phyloP scores from a whole-genome alignment of 2,113 vertebrate species.

The Bubalus kerabau region DNA sequence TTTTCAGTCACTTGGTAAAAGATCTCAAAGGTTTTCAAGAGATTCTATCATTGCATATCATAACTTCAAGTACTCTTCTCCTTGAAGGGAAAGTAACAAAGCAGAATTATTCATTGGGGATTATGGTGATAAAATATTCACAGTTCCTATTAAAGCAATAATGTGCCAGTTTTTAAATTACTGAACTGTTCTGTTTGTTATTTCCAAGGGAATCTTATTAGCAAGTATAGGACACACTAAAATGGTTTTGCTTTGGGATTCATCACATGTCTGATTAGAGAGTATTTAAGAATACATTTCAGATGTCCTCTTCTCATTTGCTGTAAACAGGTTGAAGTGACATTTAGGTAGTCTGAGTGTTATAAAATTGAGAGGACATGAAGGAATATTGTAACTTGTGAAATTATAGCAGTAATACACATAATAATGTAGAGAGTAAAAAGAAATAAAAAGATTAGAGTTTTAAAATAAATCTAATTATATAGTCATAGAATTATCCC shows the following conservation, averaged over 20 bases:
- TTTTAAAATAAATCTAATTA: constrained; percentile 22
- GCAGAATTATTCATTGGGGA: constrained; percentile 55
- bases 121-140: constrained; percentile 43
- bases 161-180: constrained; percentile 52
- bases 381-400: constrained; percentile 35
- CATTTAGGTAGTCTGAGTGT: constrained; percentile 37
- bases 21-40: constrained; percentile 32
- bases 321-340: constrained; percentile 53
- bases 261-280: constrained; percentile 51
- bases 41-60: constrained; percentile 19
- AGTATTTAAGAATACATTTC: constrained; percentile 61
- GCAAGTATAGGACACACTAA: constrained; percentile 37
- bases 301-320: constrained; percentile 25
- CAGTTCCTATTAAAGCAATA: constrained; percentile 60
- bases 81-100: constrained; percentile 41
- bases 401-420: constrained; percentile 29
- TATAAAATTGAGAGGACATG: constrained; percentile 56
- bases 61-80: constrained; percentile 22
- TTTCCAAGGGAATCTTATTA: constrained; percentile 57
- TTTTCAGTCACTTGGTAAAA: constrained; percentile 27
- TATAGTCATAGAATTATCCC: not conserved
- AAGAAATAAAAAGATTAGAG: not conserved
- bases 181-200: constrained; percentile 62
- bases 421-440: constrained; percentile 31
- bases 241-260: constrained; percentile 51